A percentile compares a stretch with the other conserved stretches of the same genome.
Evolutionary conservation across 2,113 vertebrate species (phyloP).

Genomic region (Protobothrops mucrosquamatus): DNA sequence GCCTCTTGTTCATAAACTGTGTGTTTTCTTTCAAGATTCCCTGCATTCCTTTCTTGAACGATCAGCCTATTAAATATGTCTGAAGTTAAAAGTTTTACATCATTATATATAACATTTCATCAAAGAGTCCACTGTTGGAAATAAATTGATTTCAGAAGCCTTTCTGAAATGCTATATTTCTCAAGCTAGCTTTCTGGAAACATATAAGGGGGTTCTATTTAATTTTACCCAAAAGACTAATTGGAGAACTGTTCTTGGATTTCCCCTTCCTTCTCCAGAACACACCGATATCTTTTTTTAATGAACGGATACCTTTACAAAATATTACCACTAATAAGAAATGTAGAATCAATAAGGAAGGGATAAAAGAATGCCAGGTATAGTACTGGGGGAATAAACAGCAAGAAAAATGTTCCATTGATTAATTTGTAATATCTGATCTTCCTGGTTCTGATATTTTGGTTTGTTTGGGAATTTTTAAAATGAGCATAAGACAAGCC

Average conservation of each 20-base stretch:
- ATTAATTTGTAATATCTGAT: constrained; percentile 43
- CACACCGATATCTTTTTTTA: not conserved
- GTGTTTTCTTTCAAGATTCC: not conserved
- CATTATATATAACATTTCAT: not conserved
- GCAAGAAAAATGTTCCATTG: constrained; percentile 30
- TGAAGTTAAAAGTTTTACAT: constrained; percentile 13
- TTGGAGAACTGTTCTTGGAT: constrained; percentile 43
- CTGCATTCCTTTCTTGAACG: not conserved
- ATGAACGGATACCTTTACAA: constrained; percentile 8
- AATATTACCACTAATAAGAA: constrained; percentile 14
- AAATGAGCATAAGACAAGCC: constrained; percentile 70
- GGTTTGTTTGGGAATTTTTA: constrained; percentile 61
- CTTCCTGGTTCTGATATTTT: constrained; percentile 42
- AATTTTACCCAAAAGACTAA: constrained; percentile 52
- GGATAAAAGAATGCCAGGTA: constrained; percentile 3
- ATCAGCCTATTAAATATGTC: constrained; percentile 2
- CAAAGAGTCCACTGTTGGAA: constrained; percentile 49
- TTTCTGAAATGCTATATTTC: constrained; percentile 51
- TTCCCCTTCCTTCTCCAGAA: constrained; percentile 20
- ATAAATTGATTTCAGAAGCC: constrained; percentile 37
- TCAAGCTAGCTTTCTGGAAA: constrained; percentile 22
- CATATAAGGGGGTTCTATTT: not conserved
- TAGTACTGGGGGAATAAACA: constrained; percentile 45
- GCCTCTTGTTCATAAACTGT: constrained; percentile 32
- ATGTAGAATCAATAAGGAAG: not conserved